Percentiles rank a stretch among this genome's conserved stretches.
phyloP scores from a whole-genome alignment of 92 coral and sea anemone genomes.

The Epizoanthus rinbou region DNA sequence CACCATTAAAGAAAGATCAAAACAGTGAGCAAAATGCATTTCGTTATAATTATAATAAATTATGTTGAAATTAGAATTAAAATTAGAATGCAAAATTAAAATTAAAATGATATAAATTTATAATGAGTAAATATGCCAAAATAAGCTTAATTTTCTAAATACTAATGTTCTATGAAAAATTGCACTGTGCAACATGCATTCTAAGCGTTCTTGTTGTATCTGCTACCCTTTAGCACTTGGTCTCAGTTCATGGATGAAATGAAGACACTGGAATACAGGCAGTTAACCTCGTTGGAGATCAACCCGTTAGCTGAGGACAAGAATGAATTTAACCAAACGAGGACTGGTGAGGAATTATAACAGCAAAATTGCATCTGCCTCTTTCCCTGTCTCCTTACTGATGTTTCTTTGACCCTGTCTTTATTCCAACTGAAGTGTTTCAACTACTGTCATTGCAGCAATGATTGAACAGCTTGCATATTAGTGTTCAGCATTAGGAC shows the following conservation, averaged over 20 bases:
- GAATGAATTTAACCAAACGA: slow-evolving; percentile 32
- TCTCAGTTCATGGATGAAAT: slow-evolving; percentile 90
- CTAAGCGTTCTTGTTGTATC: background rate
- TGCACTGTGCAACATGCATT: no score
- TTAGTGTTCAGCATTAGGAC: no score
- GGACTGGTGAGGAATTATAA: slow-evolving; percentile 27
- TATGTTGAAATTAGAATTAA: no score
- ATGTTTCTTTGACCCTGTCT: background rate
- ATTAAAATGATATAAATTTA: no score
- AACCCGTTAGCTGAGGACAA: slow-evolving; percentile 78
- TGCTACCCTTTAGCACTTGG: slow-evolving; percentile 73
- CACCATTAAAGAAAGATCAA: slow-evolving; percentile 61
- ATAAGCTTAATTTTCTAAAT: no score
- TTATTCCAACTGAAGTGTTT: background rate
- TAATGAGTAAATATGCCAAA: no score
- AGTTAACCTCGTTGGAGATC: slow-evolving; percentile 73
- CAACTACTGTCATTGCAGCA: no score
- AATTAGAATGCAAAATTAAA: no score
- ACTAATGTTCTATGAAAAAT: no score
- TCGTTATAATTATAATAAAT: background rate
- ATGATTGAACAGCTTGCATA: no score
- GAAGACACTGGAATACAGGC: slow-evolving; percentile 88
- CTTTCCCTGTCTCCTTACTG: no score
- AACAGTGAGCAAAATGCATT: slow-evolving; percentile 66
- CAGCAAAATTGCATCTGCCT: no score